Evolutionary conservation across 2,888 invertebrate species (phyloP).

Genomic region (Frankliniella intonsa): DNA sequence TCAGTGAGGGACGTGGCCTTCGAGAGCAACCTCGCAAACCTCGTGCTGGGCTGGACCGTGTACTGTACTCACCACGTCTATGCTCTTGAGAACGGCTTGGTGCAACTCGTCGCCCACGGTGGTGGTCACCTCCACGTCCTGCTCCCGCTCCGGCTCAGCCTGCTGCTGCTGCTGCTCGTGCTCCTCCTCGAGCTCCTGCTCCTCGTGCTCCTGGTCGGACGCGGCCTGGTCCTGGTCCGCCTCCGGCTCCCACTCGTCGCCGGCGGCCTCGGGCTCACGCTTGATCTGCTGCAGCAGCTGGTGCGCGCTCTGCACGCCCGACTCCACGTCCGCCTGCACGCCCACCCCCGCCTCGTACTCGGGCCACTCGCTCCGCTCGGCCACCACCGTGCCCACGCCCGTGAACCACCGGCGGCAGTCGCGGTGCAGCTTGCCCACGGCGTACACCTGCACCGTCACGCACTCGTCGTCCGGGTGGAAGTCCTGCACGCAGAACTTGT

Average conservation of each 20-base stretch:
- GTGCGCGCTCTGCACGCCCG: not conserved
- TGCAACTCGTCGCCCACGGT: not conserved
- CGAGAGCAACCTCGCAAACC: no score
- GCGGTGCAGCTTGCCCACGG: constrained; percentile 5
- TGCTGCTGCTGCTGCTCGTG: not conserved
- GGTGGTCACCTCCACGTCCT: not conserved
- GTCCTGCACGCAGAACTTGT: constrained; percentile 26
- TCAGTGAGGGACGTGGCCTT: no score
- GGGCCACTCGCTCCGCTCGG: not conserved
- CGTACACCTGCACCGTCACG: not conserved
- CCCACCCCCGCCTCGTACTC: not conserved
- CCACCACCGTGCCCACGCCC: not conserved
- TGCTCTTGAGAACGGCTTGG: not conserved
- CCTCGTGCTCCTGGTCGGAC: not conserved
- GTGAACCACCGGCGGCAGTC: constrained; percentile 4
- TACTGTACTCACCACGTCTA: not conserved
- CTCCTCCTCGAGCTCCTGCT: not conserved
- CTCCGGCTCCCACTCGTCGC: not conserved
- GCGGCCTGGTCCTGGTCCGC: not conserved
- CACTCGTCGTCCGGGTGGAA: not conserved
- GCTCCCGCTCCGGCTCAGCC: not conserved
- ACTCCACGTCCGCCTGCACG: not conserved
- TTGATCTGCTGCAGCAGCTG: not conserved
- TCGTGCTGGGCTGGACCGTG: not conserved
- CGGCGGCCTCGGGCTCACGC: not conserved